These are phyloP conservation scores for Thecocarcelia acutangulata DNA, from an alignment of 2,888 invertebrate species.

Conservation along the genomic window DNA sequence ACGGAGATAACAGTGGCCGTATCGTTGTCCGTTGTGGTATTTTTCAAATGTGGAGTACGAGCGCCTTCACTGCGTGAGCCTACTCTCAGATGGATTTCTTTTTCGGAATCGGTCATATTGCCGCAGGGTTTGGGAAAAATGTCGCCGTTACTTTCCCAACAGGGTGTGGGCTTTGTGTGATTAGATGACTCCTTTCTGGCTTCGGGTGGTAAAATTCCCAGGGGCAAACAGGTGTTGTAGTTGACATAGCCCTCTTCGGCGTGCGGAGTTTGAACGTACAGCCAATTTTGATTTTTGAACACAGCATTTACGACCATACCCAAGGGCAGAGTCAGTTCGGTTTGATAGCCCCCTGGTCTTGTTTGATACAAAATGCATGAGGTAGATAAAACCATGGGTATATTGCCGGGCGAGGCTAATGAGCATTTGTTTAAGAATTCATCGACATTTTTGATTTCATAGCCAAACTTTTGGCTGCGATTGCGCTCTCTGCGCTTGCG, in stretches of 20 bases:
- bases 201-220: constrained; percentile 87
- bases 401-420: constrained; percentile 90
- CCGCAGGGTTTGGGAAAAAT: constrained; percentile 91
- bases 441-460: constrained; percentile 90
- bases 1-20: constrained; percentile 72
- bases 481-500: constrained; percentile 80
- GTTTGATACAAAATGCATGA: constrained; percentile 89
- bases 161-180: constrained; percentile 84
- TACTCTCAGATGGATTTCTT: constrained; percentile 84
- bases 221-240: constrained; percentile 88
- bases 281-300: constrained; percentile 92
- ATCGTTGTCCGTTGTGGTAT: constrained; percentile 65
- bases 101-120: constrained; percentile 91
- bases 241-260: constrained; percentile 91
- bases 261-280: constrained; percentile 92
- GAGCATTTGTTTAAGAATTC: constrained; percentile 90
- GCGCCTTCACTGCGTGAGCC: constrained; percentile 88
- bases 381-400: constrained; percentile 90
- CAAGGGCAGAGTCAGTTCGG: constrained; percentile 87
- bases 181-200: constrained; percentile 70
- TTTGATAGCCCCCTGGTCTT: constrained; percentile 86
- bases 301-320: constrained; percentile 94
- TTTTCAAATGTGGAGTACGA: constrained; percentile 82
- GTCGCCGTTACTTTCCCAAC: constrained; percentile 92
- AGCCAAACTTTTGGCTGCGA: constrained; percentile 84